Conservation (phyloP, 2,888 invertebrate genomes). For the Netelia inedita region DNA sequence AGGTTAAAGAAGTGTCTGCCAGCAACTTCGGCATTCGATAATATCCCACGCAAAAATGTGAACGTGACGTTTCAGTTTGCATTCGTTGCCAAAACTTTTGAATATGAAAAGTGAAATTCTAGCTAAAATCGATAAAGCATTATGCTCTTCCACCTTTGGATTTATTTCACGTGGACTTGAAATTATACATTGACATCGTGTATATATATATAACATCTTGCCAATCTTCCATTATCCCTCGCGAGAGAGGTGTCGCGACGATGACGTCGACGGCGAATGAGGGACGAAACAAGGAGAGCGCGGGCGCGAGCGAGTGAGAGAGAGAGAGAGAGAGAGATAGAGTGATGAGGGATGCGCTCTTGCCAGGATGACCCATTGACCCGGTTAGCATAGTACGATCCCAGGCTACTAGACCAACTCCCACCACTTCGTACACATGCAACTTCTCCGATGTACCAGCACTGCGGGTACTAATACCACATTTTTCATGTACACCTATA, state of each 20-base stretch:
- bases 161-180: background rate
- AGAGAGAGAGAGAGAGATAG: constrained; percentile 29
- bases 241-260: constrained; percentile 37
- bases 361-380: constrained; percentile 81
- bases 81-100: background rate
- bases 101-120: background rate
- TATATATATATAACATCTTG: background rate
- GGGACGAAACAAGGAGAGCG: constrained; percentile 57
- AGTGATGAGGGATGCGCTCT: constrained; percentile 29
- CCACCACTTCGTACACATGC: constrained; percentile 48
- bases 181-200: background rate
- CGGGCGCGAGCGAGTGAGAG: constrained; percentile 35
- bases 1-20: background rate
- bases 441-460: constrained; percentile 42
- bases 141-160: background rate
- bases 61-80: background rate
- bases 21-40: background rate
- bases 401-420: constrained; percentile 54
- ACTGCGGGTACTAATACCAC: constrained; percentile 20
- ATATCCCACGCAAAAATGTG: background rate
- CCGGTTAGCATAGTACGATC: constrained; percentile 77
- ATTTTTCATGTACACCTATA: constrained; percentile 31
- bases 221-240: background rate
- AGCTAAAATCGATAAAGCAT: background rate
- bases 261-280: constrained; percentile 4